Conservation (phyloP, 2,113 vertebrate genomes). For the Tupaia chinensis region DNA sequence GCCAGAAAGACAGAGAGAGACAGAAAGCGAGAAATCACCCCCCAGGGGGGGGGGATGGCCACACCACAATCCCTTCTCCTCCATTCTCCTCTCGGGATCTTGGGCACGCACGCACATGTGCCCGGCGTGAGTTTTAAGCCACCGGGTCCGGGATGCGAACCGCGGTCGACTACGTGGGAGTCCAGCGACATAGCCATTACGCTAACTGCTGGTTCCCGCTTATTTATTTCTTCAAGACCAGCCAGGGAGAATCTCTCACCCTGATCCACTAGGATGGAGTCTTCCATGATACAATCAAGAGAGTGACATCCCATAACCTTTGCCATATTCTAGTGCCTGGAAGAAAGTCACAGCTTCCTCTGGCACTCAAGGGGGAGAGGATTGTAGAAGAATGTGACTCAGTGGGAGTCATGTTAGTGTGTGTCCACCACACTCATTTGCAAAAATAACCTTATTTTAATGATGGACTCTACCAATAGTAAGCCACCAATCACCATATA, state of each 20-base stretch:
- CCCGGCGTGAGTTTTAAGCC: too few relatives aligned
- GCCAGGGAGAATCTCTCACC: background rate
- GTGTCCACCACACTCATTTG: background rate
- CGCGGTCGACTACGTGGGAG: too few relatives aligned
- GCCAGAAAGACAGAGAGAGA: too few relatives aligned
- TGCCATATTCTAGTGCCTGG: background rate
- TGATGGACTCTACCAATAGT: background rate
- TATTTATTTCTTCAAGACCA: background rate
- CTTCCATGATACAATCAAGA: background rate
- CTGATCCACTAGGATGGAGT: background rate
- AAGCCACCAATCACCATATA: background rate
- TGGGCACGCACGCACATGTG: too few relatives aligned
- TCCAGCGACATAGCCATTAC: too few relatives aligned
- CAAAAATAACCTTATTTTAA: conserved; percentile 49
- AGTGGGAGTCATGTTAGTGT: background rate
- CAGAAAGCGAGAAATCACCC: too few relatives aligned
- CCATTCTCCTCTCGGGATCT: too few relatives aligned
- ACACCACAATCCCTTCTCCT: too few relatives aligned
- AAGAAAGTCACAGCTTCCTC: background rate
- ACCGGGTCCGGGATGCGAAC: too few relatives aligned
- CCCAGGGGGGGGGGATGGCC: too few relatives aligned
- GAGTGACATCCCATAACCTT: background rate
- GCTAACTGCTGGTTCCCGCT: too few relatives aligned
- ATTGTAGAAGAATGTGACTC: conserved; percentile 21
- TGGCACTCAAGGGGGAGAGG: background rate